A percentile compares a stretch with the other conserved stretches of the same genome.
Conservation (phyloP, 2,113 vertebrate genomes). For the Toxotes jaculatrix region DNA sequence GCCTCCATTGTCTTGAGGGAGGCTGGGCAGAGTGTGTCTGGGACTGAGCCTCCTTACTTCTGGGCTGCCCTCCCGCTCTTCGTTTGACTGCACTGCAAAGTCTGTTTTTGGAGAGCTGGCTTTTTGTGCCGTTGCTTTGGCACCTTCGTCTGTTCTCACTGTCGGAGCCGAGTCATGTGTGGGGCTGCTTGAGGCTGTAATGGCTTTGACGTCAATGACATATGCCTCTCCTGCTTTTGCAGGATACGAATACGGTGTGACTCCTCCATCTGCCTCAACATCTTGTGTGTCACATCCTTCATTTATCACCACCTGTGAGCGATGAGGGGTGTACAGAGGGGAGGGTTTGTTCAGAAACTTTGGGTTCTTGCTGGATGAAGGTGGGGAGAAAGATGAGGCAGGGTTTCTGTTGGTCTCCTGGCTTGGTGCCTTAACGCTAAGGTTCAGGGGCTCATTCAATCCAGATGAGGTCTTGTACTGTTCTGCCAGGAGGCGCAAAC, state of each 20-base stretch:
- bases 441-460: slow-evolving; percentile 80
- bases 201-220: slow-evolving; percentile 30
- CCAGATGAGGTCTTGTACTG: slow-evolving; percentile 76
- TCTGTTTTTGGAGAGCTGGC: slow-evolving; percentile 41
- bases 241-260: not conserved
- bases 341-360: slow-evolving; percentile 83
- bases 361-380: slow-evolving; percentile 71
- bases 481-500: slow-evolving; percentile 77
- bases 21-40: slow-evolving; percentile 9
- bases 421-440: slow-evolving; percentile 68
- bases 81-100: not conserved
- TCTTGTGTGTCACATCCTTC: slow-evolving; percentile 52
- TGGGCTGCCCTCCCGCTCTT: slow-evolving; percentile 10
- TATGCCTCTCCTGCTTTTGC: slow-evolving; percentile 8
- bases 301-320: not conserved
- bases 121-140: not conserved
- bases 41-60: slow-evolving; percentile 21
- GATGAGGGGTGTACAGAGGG: slow-evolving; percentile 71
- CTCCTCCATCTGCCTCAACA: not conserved
- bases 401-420: slow-evolving; percentile 38
- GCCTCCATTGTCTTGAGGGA: slow-evolving; percentile 43
- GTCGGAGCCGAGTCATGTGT: not conserved
- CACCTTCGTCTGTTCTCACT: not conserved
- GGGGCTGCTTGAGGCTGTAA: slow-evolving; percentile 19
- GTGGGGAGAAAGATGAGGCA: slow-evolving; percentile 76